A percentile compares a stretch with the other conserved stretches of the same genome.
Evolutionary conservation across 2,113 vertebrate genomes (phyloP).

Genomic region (Rhombomys opimus): DNA sequence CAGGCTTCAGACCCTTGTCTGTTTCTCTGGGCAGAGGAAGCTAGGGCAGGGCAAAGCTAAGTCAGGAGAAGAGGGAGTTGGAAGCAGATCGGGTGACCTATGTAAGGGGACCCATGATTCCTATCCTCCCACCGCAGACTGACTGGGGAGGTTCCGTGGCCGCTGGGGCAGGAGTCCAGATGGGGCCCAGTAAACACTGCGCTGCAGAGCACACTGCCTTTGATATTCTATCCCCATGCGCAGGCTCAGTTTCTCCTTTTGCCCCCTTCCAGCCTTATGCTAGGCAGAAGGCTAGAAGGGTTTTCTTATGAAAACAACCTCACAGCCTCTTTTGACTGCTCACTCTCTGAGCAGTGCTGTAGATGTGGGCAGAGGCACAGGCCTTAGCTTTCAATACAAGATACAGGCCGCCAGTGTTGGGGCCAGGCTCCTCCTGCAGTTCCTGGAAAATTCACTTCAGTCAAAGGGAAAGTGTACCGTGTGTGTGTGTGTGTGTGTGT

Average conservation of each 20-base stretch:
- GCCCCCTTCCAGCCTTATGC: not conserved
- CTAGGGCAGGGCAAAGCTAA: not conserved
- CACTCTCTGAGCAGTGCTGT: not conserved
- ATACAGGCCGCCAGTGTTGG: not conserved
- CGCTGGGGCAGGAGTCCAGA: constrained; percentile 48
- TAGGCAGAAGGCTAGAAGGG: constrained; percentile 10
- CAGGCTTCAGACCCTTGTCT: rapidly evolving
- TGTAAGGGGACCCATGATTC: not conserved
- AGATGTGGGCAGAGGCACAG: not conserved
- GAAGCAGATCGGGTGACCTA: constrained; percentile 23
- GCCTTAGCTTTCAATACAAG: not conserved
- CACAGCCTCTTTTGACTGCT: not conserved
- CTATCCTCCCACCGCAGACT: not conserved
- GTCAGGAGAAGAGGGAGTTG: rapidly evolving
- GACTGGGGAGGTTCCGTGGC: not conserved
- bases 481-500: not conserved
- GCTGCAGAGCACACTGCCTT: not conserved
- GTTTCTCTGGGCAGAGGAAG: not conserved
- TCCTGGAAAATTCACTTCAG: constrained; percentile 24
- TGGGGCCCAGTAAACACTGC: not conserved
- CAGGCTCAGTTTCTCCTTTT: constrained; percentile 66
- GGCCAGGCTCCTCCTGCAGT: not conserved
- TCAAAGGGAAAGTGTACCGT: not conserved
- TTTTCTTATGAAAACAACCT: not conserved
- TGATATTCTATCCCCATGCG: constrained; percentile 62